Evolutionary conservation across 2,888 invertebrate genomes (phyloP), one percentile per base, ranked within the genome.

Genomic region (Oxycera nigricornis): DNA sequence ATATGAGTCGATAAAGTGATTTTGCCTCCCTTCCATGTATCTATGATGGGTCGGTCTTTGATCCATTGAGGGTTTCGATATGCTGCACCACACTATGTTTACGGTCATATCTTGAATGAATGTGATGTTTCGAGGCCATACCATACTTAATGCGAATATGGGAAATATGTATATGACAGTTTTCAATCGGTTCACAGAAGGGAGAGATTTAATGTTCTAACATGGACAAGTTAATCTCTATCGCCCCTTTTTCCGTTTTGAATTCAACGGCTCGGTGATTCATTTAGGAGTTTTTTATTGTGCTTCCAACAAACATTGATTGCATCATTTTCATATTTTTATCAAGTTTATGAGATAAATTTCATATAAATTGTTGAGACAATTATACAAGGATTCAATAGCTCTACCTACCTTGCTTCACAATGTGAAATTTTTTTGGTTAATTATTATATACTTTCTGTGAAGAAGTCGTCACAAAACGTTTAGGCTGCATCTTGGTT

Each of bases 151-250:
- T 72, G 76, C 65, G 76, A 76, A 76, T 76, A 76, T 76, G 74
- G 76, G 74, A 76, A 76, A 76, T 76, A 74, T n/a, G n/a, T n/a
- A n/a, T 76, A 76, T 76, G 72, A 76, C 74, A 74, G 76, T 72
- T 74, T 73, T 65, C 46, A 67, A 73, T 41, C 73, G 61, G 14
- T 73, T 30, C 73, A 46, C 39, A 28, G 17, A 68, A 35, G 28
- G 68, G 50, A 50, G 20, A 39, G 41, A 65, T 65, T 68, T 68
- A 50, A 68, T 68, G 68, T 50, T 24, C 28, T 28, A n/a, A 20
- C 50, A 50, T 46, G 55, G 55, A 70, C 55, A 70, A 70, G 70
- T 70, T 70, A 70, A 70, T 70, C 70, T 52, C 20, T n/a, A 7
- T 70, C 70, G 55, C 55, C 70, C 70, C 70, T 70, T 70, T 68